Base-by-base conservation (phyloP, 2,888 invertebrate genomes). In the Chrysopilus asiliformis region DNA sequence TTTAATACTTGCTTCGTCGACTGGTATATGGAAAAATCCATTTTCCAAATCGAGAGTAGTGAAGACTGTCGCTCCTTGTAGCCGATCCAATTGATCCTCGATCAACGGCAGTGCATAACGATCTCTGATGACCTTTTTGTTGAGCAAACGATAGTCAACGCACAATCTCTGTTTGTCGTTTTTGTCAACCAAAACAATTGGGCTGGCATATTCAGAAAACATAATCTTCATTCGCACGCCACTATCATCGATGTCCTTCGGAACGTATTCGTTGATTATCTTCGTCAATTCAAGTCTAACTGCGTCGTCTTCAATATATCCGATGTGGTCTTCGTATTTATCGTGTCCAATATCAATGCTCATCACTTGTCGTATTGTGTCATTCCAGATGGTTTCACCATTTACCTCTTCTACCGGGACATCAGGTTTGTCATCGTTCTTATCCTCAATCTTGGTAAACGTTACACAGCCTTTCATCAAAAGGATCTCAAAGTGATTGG, bases 61-160 rank as follows among this genome's bases (percentile, higher is more conserved):
- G 32, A 48, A 50, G 0, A 50, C 34, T 38, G 32, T 47, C 1
- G 41, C 45, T 2, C 36, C 31, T 3, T 25, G n/a, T n/a, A n/a
- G n/a, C n/a, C n/a, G n/a, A n/a, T n/a, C n/a, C n/a, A n/a, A n/a
- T n/a, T n/a, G n/a, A n/a, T 17, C 50, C 39, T 29, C 44, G 47
- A 27, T 52, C 49, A 12, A n/a, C 2, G 59, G 57, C 12, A 60
- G 36, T 2, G 56, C 55, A 38, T 45, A 53, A 34, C 45, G 43
- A 20, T 53, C 53, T 32, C 50, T 51, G 4, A 45, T 40, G 3
- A 56, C 49, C 31, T 52, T 47, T 20, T 45, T 39, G 43, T 62
- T 59, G 3, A 59, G 30, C 15, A 42, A 37, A 13, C 60, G 37
- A 40, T 54, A 64, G 38, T 61, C 58, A 1, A 60, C n/a, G n/a